phyloP scores from a whole-genome alignment of 2,888 invertebrate species.

The Melinopterus prodromus region DNA sequence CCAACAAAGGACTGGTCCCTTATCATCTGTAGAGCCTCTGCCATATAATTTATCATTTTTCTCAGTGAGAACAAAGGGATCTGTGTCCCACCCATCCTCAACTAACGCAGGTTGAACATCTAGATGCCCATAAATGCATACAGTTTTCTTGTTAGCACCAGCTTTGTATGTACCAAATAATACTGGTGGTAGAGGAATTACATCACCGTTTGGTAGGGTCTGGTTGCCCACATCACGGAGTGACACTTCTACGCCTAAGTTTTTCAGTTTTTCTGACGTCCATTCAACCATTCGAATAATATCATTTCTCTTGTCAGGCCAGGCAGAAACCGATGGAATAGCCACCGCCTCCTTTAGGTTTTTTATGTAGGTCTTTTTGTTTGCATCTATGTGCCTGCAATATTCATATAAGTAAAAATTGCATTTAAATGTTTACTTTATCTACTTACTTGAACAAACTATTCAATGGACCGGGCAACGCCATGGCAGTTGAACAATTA shows the following conservation, averaged over 20 bases:
- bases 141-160: conserved; percentile 88
- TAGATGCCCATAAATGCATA: conserved; percentile 95
- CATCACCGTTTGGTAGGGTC: conserved; percentile 73
- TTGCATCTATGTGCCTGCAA: conserved; percentile 80
- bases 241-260: conserved; percentile 75
- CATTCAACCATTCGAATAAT: conserved; percentile 88
- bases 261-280: conserved; percentile 73
- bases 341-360: conserved; percentile 86
- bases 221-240: conserved; percentile 82
- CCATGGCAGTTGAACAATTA: conserved; percentile 5
- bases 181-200: conserved; percentile 85
- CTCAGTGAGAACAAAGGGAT: conserved; percentile 91
- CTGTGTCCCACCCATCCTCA: conserved; percentile 95
- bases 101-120: conserved; percentile 96
- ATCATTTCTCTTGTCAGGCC: conserved; percentile 82
- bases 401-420: neutral
- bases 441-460: conserved; percentile 13
- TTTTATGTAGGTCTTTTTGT: conserved; percentile 78
- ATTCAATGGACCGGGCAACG: conserved; percentile 12
- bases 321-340: conserved; percentile 95
- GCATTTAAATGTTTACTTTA: neutral
- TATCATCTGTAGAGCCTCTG: conserved; percentile 89
- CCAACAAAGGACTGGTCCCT: conserved; percentile 95
- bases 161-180: conserved; percentile 81
- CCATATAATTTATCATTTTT: conserved; percentile 90